Conservation (phyloP, 2,888 invertebrate species). For the Athripsodes cinereus region DNA sequence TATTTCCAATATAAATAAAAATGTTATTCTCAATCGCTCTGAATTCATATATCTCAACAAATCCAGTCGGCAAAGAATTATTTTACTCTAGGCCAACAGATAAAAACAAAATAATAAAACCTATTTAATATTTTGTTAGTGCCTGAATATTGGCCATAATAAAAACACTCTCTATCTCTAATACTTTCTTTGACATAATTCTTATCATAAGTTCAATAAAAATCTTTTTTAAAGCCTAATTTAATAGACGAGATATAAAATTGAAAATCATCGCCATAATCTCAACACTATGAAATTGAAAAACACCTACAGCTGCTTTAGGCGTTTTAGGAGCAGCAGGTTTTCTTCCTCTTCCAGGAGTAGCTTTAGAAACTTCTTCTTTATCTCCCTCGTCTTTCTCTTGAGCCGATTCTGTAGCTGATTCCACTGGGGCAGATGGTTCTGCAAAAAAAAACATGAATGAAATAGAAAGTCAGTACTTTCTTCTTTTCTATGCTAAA, state of each 20-base stretch:
- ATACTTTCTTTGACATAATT: too few species aligned
- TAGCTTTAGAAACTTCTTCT: slow-evolving; percentile 8
- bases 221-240: too few species aligned
- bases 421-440: neutral
- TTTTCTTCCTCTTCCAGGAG: slow-evolving; percentile 4
- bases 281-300: neutral
- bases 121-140: neutral
- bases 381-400: neutral
- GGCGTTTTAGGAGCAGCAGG: neutral
- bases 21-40: slow-evolving; percentile 52
- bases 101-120: neutral
- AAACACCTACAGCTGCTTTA: neutral
- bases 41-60: slow-evolving; percentile 37
- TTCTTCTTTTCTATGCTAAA: too few species aligned
- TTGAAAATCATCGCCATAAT: neutral
- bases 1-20: neutral
- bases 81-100: slow-evolving; percentile 6
- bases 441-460: neutral
- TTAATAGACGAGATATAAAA: too few species aligned
- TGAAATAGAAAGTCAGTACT: too few species aligned
- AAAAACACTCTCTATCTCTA: too few species aligned
- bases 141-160: too few species aligned
- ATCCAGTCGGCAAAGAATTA: slow-evolving; percentile 39
- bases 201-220: too few species aligned
- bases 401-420: neutral